Percentiles rank a stretch among this genome's conserved stretches.
Evolutionary conservation across 2,113 vertebrate genomes (phyloP).

Genomic region (Equus przewalskii): DNA sequence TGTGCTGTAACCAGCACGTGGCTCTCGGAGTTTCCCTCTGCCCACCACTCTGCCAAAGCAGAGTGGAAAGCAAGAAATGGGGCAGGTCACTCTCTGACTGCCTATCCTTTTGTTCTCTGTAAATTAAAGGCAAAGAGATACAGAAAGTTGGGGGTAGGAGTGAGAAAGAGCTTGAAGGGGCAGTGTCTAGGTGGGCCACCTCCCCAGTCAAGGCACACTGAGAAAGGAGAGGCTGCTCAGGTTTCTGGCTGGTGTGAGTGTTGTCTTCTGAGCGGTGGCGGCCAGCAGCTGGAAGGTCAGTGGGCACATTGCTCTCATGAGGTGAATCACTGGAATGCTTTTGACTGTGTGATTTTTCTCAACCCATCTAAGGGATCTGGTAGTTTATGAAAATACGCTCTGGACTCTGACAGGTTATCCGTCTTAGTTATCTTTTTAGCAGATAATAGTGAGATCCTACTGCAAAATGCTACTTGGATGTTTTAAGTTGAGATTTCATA

Average conservation of each 20-base stretch:
- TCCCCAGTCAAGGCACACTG: rapidly evolving
- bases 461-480: background rate
- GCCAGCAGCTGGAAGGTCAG: background rate
- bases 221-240: background rate
- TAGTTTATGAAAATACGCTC: background rate
- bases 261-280: background rate
- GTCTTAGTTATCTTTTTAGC: background rate
- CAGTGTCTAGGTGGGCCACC: background rate
- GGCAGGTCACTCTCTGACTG: too few relatives aligned
- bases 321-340: background rate
- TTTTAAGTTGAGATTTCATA: background rate
- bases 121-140: background rate
- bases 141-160: background rate
- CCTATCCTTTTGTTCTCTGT: background rate
- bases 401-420: too few relatives aligned
- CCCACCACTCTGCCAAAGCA: background rate
- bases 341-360: background rate
- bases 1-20: rapidly evolving
- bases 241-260: background rate
- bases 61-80: background rate
- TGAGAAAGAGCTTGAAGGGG: background rate
- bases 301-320: rapidly evolving
- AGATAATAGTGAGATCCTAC: background rate
- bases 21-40: background rate
- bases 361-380: background rate